Evolutionary conservation across 2,113 vertebrate species (phyloP), one percentile per base, ranked within the genome.

Genomic region (Otolemur garnettii): DNA sequence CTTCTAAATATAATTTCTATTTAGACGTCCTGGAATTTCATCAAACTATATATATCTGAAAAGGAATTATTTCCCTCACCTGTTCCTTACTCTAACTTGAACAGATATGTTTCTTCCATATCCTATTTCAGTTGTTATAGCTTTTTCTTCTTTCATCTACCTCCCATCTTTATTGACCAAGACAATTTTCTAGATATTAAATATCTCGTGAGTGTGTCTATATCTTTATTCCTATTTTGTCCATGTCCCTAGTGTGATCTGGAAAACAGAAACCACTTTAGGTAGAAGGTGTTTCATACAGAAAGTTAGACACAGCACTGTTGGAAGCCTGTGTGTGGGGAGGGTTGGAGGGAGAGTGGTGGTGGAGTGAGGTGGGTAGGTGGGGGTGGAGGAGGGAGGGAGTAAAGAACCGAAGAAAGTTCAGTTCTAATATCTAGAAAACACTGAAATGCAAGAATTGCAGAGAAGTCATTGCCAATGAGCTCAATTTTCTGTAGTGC

Each of bases 171-270:
- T 93, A 85, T n/a, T 93, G 62, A 93, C 8, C 7, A 66, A 91
- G 64, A n/a, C 5, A 88, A 26, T 13, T 62, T 94, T 60, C 57
- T 74, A 78, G 26, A 45, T 89, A 74, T 74, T 84, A 83, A 79
- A 50, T 84, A 93, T 88, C 66, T 79, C 69, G 68, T 88, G 69
- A 93, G 24, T 74, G 50, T 83, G 15, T 75, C 50, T 19, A n/a
- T 12, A 45, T 77, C 14, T 87, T 93, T 82, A 66, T 81, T 62
- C 2, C 17, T 62, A 72, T 26, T 5, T n/a, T 64, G 24, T 59
- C 24, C 19, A 11, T 69, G 30, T 79, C 30, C 72, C 15, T 42
- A 84, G 11, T 42, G 21, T 85, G 57, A 38, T 57, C 26, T 94
- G 66, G 59, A 79, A 75, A 85, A 38, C 57, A 91, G n/a, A 90